Evolutionary conservation across 2,797 vertebrate genomes (phyloP).

Genomic region (Macropodus opercularis): DNA sequence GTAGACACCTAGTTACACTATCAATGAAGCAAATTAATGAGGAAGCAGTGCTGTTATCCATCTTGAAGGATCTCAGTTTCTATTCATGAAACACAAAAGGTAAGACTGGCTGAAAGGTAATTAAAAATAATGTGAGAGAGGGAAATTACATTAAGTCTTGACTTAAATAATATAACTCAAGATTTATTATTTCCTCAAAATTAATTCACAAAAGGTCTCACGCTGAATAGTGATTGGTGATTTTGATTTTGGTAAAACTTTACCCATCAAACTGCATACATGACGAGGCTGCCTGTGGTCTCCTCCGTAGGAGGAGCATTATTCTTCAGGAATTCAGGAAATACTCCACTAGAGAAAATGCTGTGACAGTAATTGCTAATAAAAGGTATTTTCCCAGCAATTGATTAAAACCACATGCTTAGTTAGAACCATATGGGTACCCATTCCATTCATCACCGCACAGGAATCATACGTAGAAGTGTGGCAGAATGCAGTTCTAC

Average conservation of each 20-base stretch:
- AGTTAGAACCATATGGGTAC: conserved; percentile 18
- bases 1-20: neutral
- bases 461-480: neutral
- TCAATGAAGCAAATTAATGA: neutral
- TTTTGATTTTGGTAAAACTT: too few species aligned
- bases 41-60: neutral
- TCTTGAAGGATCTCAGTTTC: neutral
- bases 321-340: neutral
- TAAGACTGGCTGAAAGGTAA: neutral
- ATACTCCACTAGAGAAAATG: neutral
- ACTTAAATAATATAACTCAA: too few species aligned
- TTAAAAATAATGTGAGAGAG: neutral
- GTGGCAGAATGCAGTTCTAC: neutral
- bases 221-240: too few species aligned
- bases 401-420: conserved; percentile 27
- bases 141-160: neutral
- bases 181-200: too few species aligned
- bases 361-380: neutral
- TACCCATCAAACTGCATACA: too few species aligned
- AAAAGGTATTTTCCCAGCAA: neutral
- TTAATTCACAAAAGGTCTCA: too few species aligned
- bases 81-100: neutral
- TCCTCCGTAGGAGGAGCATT: neutral
- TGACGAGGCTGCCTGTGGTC: too few species aligned
- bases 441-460: conserved; percentile 1